phyloP scores from a whole-genome alignment of 1,140 invertebrate genomes.

The Drosophila sproati region DNA sequence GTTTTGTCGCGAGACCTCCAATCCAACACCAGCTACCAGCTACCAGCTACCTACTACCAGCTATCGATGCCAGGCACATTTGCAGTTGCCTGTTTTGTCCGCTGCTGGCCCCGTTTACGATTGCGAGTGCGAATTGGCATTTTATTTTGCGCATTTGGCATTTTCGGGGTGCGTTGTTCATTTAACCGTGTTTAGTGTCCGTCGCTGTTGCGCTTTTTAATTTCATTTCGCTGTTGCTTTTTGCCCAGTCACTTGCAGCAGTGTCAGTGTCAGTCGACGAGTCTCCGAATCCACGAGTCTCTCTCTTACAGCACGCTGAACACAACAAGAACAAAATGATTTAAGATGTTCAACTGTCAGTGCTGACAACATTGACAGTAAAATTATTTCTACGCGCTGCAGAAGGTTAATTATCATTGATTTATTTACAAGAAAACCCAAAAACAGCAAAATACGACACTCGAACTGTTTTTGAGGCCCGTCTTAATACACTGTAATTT shows the following conservation, averaged over 20 bases:
- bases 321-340: constrained; percentile 69
- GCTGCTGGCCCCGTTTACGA: neutral
- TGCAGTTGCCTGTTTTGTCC: neutral
- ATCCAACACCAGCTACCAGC: constrained; percentile 6
- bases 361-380: constrained; percentile 80
- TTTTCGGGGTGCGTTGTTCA: constrained; percentile 70
- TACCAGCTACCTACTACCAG: neutral
- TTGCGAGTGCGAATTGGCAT: constrained; percentile 78
- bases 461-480: neutral
- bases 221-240: constrained; percentile 52
- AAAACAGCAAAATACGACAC: constrained; percentile 2
- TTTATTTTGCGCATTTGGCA: constrained; percentile 79
- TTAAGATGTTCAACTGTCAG: constrained; percentile 81
- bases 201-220: constrained; percentile 69
- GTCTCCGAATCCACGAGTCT: neutral
- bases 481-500: neutral
- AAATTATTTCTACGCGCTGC: constrained; percentile 79
- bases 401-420: constrained; percentile 82
- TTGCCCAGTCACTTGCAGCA: neutral
- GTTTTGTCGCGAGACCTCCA: constrained; percentile 57
- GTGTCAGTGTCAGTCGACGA: neutral
- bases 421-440: constrained; percentile 73
- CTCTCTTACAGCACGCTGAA: constrained; percentile 3
- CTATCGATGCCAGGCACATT: neutral
- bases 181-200: constrained; percentile 78